These are phyloP conservation scores for Burhinus bistriatus DNA, from an alignment of 2,113 vertebrate genomes.

Conservation along the genomic window DNA sequence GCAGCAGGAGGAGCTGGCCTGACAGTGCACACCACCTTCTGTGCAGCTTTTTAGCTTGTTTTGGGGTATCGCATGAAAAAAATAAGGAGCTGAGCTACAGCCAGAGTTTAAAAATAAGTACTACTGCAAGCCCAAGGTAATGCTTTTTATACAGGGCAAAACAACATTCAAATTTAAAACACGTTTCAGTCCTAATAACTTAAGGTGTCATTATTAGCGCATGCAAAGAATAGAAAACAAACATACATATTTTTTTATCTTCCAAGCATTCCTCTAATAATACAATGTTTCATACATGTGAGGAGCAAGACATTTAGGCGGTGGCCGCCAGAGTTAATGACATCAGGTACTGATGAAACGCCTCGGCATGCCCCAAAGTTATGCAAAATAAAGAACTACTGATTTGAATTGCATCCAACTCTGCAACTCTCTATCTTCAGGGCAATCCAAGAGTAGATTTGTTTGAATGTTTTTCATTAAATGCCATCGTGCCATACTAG, in stretches of 20 bases:
- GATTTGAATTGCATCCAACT: constrained; percentile 69
- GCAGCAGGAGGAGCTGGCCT: not conserved
- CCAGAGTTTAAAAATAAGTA: not conserved
- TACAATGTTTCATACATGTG: not conserved
- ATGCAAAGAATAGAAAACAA: constrained; percentile 6
- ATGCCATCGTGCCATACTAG: constrained; percentile 71
- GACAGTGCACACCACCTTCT: not conserved
- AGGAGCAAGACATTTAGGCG: constrained; percentile 1
- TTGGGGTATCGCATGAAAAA: not conserved
- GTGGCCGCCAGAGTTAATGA: constrained; percentile 45
- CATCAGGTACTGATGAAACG: constrained; percentile 53
- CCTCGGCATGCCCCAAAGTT: constrained; percentile 54
- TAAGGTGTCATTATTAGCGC: constrained; percentile 14
- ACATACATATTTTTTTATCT: not conserved
- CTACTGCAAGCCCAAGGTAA: not conserved
- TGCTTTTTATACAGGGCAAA: not conserved
- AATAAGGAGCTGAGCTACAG: not conserved
- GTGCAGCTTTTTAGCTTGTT: not conserved
- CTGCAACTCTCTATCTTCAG: constrained; percentile 66
- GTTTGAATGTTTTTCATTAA: constrained; percentile 76
- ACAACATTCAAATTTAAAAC: not conserved
- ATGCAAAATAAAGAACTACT: constrained; percentile 69
- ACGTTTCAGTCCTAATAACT: constrained; percentile 7
- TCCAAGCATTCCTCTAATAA: constrained; percentile 13
- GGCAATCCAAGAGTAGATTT: constrained; percentile 67